phyloP scores from a whole-genome alignment of 2,888 invertebrate species.

The Caradrina kadenii region DNA sequence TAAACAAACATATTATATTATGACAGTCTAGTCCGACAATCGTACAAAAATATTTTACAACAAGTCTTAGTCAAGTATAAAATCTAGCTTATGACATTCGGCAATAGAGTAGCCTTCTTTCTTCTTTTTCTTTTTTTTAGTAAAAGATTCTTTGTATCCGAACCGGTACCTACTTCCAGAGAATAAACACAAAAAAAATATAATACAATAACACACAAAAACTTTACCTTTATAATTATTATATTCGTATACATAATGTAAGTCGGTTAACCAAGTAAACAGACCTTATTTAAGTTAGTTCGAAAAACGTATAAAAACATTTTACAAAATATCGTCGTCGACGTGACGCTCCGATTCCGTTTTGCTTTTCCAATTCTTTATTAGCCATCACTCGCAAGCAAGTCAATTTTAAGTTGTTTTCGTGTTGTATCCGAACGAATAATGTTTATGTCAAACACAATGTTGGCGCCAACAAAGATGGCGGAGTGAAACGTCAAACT shows the following conservation, averaged over 20 bases:
- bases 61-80: too few relatives aligned
- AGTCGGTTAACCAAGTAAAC: constrained; percentile 3
- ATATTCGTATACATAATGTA: not conserved
- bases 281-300: not conserved
- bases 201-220: too few relatives aligned
- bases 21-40: not conserved
- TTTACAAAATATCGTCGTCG: constrained; percentile 34
- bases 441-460: constrained; percentile 86
- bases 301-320: constrained; percentile 27
- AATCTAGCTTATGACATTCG: too few relatives aligned
- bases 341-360: constrained; percentile 45
- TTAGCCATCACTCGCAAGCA: constrained; percentile 65
- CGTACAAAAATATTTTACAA: constrained; percentile 31
- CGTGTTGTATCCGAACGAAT: constrained; percentile 76
- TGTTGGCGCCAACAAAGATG: constrained; percentile 78
- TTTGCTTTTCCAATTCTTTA: constrained; percentile 60
- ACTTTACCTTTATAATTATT: too few relatives aligned
- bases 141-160: too few relatives aligned
- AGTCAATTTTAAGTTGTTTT: constrained; percentile 73
- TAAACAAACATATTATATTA: constrained; percentile 2
- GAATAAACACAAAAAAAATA: too few relatives aligned
- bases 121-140: too few relatives aligned
- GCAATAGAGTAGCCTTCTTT: too few relatives aligned
- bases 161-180: too few relatives aligned
- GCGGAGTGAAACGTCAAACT: constrained; percentile 77